phyloP scores from a whole-genome alignment of 2,797 vertebrate genomes.

The Acrossocheilus wenchowensis region DNA sequence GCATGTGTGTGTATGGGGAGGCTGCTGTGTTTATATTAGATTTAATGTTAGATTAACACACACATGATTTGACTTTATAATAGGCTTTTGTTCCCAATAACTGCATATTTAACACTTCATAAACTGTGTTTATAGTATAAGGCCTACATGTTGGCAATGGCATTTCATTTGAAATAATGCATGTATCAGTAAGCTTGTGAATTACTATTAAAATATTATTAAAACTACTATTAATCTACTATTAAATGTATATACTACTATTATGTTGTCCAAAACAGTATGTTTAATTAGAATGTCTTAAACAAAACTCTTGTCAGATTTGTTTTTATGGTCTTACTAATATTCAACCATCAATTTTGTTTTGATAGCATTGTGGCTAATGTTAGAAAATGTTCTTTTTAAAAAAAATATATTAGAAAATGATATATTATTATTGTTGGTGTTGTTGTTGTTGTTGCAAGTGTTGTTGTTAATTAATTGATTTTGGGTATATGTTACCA shows the following conservation, averaged over 20 bases:
- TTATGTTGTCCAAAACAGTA: background rate
- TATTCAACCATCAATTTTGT: background rate
- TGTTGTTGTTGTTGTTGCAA: background rate
- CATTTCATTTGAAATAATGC: background rate
- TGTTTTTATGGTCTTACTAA: background rate
- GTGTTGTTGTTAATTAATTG: background rate
- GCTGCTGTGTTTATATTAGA: constrained; percentile 11
- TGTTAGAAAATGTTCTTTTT: background rate
- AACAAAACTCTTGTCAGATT: background rate
- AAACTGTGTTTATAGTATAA: background rate
- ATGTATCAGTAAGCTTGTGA: background rate
- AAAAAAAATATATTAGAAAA: background rate
- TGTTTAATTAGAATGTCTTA: background rate
- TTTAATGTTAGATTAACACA: constrained; percentile 24
- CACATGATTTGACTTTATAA: constrained; percentile 9
- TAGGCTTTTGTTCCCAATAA: background rate
- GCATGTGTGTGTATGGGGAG: background rate
- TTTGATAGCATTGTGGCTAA: background rate
- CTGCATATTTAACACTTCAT: background rate
- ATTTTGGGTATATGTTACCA: no score
- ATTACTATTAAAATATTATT: background rate
- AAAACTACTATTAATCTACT: background rate
- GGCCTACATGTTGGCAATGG: background rate
- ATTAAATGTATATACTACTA: background rate
- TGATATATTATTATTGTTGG: background rate